Base-by-base conservation (phyloP, 2,113 vertebrate species). In the Felis chaus region DNA sequence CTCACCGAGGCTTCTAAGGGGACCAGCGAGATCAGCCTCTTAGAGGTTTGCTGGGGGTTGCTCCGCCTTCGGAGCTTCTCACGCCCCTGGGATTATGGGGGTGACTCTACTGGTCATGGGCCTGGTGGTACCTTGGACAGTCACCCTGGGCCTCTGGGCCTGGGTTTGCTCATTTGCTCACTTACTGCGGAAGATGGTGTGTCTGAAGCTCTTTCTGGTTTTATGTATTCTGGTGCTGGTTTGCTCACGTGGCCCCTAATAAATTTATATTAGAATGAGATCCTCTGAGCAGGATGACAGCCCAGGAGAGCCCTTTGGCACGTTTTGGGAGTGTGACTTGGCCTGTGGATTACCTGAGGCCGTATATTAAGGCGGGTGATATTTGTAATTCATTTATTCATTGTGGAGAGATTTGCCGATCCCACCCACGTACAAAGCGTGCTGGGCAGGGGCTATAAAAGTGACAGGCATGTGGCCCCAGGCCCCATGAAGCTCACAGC, bases 341-440 rank as follows among this genome's bases (percentile, higher is more conserved):
- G 55, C 31, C 68, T 55, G 39, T 68, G 78, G 79, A 10, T 45
- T 61, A 19, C 33, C 10, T 33, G 76, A 48, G 53, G 23, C n/a
- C 16, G 0, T 48, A n/a, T 2, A 0, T 65, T 36, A 71, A 55
- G n/a, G 33, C 3, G 3, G 11, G 45, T 57, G 50, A 8, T 63
- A 9, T 31, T 57, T 21, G 39, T 36, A 8, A 53, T 27, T 55
- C 66, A 16, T 66, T 48, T 55, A n/a, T 82, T 55, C 71, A 11
- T 68, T 61, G 66, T 41, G 13, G 78, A 81, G 50, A 36, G 65
- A 61, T 48, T 68, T n/a, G 2, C 45, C 71, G 29, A 88, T 45
- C 61, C 78, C 76, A 13, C 0, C 33, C 48, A 1, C 2, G 14
- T 57, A 66, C 48, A 7, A 1, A 4, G 25, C 31, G 57, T 25